Evolutionary conservation across 2,888 invertebrate species (phyloP), one percentile per base, ranked within the genome.

Genomic region (Thymelicus lineola): DNA sequence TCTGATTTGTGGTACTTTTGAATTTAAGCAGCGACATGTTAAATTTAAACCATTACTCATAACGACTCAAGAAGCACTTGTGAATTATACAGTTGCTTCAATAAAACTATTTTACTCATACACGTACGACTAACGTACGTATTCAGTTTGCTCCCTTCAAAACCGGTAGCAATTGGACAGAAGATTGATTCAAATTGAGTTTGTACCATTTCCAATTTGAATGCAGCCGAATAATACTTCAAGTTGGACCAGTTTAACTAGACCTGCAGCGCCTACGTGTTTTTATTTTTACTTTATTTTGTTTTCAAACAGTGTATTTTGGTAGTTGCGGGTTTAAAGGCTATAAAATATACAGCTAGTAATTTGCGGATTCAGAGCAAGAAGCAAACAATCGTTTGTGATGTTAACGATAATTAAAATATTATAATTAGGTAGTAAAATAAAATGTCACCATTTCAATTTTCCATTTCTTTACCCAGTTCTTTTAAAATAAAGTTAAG

Each of bases 101-200:
- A 20, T 53, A 50, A 53, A 53, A 6, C 20, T 12, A 7, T 20
- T 53, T 53, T 53, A 28, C 28, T 28, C 28, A 20, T 53, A 12
- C 20, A 53, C 53, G 20, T 53, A 61, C n/a, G 42, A 9, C n/a
- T n/a, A n/a, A n/a, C 38, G 38, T 38, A 28, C 28, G 36, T 61
- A 55, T 57, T 62, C 57, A 36, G 55, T 55, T 36, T 12, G 53
- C 78, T 80, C 80, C 82, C 80, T 81, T 81, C 80, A 53, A 84
- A 86, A 71, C 82, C 84, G 86, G 80, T 81, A 78, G 83, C 87
- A 89, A 90, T 91, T 91, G 88, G 86, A 86, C 87, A 88, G 87
- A 85, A 89, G 89, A 91, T 92, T 91, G 90, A 92, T 86, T 88
- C 89, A 84, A 90, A 76, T 91, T 88, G 87, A 88, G 85, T 85